Evolutionary conservation across 2,888 invertebrate species (phyloP).

Genomic region (Drosophila atroscutellata): DNA sequence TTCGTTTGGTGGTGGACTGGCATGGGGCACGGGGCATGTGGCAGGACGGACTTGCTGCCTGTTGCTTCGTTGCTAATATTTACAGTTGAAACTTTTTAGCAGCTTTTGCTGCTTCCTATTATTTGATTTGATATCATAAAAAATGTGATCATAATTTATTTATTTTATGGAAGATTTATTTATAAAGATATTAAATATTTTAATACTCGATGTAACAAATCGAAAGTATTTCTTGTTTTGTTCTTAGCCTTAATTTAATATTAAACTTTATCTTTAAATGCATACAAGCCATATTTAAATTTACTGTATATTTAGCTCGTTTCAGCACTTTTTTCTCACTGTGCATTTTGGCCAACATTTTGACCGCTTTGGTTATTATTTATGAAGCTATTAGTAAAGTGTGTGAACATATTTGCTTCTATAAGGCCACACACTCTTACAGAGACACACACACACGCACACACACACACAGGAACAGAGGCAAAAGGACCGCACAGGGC

Average conservation of each 20-base stretch:
- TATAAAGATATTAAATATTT: too few relatives aligned
- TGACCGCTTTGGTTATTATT: slow-evolving; percentile 83
- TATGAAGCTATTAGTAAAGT: slow-evolving; percentile 83
- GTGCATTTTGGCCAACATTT: slow-evolving; percentile 58
- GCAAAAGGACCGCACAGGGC: slow-evolving; percentile 77
- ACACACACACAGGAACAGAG: slow-evolving; percentile 18
- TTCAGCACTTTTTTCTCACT: slow-evolving; percentile 28
- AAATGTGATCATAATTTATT: too few relatives aligned
- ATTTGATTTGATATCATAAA: neutral
- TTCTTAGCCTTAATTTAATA: too few relatives aligned
- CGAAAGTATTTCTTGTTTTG: too few relatives aligned
- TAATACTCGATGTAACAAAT: too few relatives aligned
- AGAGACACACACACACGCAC: slow-evolving; percentile 18
- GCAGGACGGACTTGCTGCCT: slow-evolving; percentile 44
- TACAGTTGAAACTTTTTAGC: slow-evolving; percentile 50
- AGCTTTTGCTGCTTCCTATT: neutral
- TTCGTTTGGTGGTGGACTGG: neutral
- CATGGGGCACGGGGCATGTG: slow-evolving; percentile 26
- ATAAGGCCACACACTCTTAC: slow-evolving; percentile 44
- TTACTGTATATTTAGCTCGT: neutral
- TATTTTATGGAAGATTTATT: too few relatives aligned
- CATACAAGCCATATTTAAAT: neutral
- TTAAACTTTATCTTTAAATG: neutral
- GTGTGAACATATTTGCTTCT: slow-evolving; percentile 78
- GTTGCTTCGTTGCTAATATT: slow-evolving; percentile 31